Evolutionary conservation across 2,797 vertebrate species (phyloP), one percentile per base, ranked within the genome.

Genomic region (Carduelis carduelis): DNA sequence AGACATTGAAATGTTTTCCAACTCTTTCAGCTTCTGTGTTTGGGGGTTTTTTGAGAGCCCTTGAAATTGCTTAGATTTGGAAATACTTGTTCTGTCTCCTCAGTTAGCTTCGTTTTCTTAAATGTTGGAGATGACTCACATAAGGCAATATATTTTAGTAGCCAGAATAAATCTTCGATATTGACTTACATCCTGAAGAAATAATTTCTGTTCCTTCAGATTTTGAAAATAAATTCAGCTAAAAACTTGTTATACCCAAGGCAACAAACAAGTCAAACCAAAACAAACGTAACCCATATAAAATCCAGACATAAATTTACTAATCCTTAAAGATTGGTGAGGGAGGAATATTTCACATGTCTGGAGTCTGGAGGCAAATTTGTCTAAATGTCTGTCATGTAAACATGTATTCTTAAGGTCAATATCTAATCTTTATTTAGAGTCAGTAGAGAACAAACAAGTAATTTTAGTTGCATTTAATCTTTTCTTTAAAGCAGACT

Each of bases 231-330:
- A 52, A 82, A 68, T 39, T 82, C 75, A 56, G 5, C 12, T 47
- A 75, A 68, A 83, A 59, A 2, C 4, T 43, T 37, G 1, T 64
- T 72, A 52, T 14, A 76, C 11, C 6, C 32, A 68, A 64, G 18
- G 22, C 8, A 87, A 37, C 6, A 70, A 55, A 8, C 11, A 86
- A 68, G 22, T 5, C 20, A n/a, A 68, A 61, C 4, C 22, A 28
- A 41, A 30, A 9, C 23, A 71, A 55, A 20, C 0, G 0, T 13
- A 52, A 32, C 8, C 22, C 4, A 20, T 10, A 41, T 23, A 77
- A 77, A 71, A 24, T 7, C 8, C 46, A 59, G 26, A 16, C 17
- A 55, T 6, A 53, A 32, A 75, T 14, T 32, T 71, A 27, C 22
- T 85, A 34, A 56, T 34, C 13, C 21, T 56, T 39, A 39, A 50